Conservation (phyloP, 2,113 vertebrate genomes). For the Pantherophis guttatus region DNA sequence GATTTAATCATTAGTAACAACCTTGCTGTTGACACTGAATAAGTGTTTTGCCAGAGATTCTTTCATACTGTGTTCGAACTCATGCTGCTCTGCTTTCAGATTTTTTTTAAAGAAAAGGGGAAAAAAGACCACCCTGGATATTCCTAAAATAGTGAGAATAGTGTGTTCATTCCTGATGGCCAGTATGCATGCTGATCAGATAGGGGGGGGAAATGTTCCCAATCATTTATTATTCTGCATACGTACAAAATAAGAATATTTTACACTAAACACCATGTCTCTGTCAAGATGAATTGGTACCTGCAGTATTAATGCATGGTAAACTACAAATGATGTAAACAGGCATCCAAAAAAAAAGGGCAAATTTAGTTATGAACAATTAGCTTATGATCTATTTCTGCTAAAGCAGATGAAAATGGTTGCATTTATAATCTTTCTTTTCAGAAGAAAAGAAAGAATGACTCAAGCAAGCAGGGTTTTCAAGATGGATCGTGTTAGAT, state of each 20-base stretch:
- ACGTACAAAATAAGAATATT: background rate
- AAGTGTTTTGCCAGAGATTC: background rate
- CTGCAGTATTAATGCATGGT: background rate
- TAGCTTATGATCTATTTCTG: background rate
- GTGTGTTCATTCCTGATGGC: background rate
- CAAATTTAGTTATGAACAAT: background rate
- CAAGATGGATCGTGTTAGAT: background rate
- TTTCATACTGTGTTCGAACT: accelerated
- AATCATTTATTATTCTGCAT: background rate
- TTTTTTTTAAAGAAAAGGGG: background rate
- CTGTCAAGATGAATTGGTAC: background rate
- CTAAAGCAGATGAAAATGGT: background rate
- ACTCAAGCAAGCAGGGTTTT: accelerated
- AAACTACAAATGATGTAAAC: background rate
- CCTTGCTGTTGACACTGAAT: background rate
- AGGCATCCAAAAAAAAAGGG: background rate
- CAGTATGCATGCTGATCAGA: background rate
- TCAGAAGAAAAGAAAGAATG: background rate
- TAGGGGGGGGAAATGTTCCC: background rate
- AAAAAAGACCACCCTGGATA: background rate
- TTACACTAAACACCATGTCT: background rate
- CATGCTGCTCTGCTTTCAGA: background rate
- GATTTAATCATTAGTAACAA: background rate
- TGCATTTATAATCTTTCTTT: background rate
- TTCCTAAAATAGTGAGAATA: background rate